Conservation (phyloP, 2,888 invertebrate species). For the Nomada goodeniana region DNA sequence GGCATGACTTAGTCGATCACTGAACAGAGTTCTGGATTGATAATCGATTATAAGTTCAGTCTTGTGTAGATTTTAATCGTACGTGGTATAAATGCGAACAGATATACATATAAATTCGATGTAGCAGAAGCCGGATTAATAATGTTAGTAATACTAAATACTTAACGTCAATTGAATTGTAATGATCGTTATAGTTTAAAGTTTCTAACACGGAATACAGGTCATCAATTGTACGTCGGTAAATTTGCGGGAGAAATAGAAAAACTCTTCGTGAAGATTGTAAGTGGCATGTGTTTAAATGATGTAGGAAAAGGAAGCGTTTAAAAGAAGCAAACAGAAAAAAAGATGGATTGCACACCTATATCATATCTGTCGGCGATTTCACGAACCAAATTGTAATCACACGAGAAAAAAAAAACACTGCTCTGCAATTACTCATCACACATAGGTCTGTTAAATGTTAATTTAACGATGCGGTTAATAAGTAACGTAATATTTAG, state of each 20-base stretch:
- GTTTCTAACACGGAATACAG: conserved; percentile 12
- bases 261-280: not conserved
- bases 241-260: not conserved
- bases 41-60: conserved; percentile 9
- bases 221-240: not conserved
- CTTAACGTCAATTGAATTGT: conserved; percentile 51
- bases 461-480: conserved; percentile 28
- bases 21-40: conserved; percentile 8
- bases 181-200: conserved; percentile 20
- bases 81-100: not conserved
- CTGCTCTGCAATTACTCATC: conserved; percentile 19
- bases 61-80: conserved; percentile 16
- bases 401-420: not conserved
- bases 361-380: conserved; percentile 37
- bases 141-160: conserved; percentile 46
- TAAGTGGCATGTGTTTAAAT: conserved; percentile 23
- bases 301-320: not conserved
- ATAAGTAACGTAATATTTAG: conserved; percentile 29
- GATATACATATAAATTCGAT: conserved; percentile 13
- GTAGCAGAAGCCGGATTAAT: not conserved
- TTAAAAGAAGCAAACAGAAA: not conserved
- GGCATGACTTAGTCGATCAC: conserved; percentile 4
- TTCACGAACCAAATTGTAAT: conserved; percentile 34
- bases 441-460: conserved; percentile 27
- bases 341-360: not conserved